These are phyloP conservation scores for Colius striatus DNA, from an alignment of 2,113 vertebrate species.

Conservation along the genomic window DNA sequence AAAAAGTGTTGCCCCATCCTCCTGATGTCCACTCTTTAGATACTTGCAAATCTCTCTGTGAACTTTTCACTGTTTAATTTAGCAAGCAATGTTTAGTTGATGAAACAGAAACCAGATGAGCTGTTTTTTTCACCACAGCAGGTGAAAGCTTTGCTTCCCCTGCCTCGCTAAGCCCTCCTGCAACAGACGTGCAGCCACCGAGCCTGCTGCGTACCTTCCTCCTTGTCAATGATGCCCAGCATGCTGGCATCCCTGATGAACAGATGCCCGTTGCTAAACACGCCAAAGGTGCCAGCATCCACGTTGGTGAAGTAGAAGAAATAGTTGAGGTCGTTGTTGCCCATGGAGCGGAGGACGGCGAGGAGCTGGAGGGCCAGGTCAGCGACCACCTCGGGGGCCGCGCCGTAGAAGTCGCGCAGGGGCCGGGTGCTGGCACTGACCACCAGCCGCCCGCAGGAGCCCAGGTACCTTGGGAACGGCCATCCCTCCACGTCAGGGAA, in stretches of 20 bases:
- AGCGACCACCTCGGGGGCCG: slow-evolving; percentile 64
- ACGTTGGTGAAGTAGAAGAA: slow-evolving; percentile 83
- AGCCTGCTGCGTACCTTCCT: slow-evolving; percentile 80
- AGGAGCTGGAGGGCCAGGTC: slow-evolving; percentile 85
- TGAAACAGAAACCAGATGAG: background rate
- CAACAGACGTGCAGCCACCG: slow-evolving; percentile 12
- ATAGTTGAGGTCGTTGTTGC: slow-evolving; percentile 83
- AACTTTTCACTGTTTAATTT: background rate
- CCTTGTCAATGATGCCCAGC: slow-evolving; percentile 85
- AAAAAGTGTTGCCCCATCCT: too few species aligned
- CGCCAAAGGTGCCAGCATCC: slow-evolving; percentile 81
- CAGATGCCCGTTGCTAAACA: slow-evolving; percentile 81
- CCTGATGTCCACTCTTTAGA: too few species aligned
- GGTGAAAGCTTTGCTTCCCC: background rate
- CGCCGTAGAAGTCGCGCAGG: slow-evolving; percentile 70
- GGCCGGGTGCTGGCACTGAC: slow-evolving; percentile 77
- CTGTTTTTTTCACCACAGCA: rapidly evolving
- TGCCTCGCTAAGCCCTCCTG: background rate
- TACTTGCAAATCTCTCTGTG: rapidly evolving
- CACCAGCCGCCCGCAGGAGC: slow-evolving; percentile 82
- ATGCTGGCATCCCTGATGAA: slow-evolving; percentile 84
- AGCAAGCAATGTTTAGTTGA: background rate
- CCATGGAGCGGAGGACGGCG: slow-evolving; percentile 76
- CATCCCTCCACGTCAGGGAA: slow-evolving; percentile 85
- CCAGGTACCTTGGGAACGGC: slow-evolving; percentile 85